Conservation (phyloP, 2,113 vertebrate genomes). For the Crypturellus undulatus region DNA sequence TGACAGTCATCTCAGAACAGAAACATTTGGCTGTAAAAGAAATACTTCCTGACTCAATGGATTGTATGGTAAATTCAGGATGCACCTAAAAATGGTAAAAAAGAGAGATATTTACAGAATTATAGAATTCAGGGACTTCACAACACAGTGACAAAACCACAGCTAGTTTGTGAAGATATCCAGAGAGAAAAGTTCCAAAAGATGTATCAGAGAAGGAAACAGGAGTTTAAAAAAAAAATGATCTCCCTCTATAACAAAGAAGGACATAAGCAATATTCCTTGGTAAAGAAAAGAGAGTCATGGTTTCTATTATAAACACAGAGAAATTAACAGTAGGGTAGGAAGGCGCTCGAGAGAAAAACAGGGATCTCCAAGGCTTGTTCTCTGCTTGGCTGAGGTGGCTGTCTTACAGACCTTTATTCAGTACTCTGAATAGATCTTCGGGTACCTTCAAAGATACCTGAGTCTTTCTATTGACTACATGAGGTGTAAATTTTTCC, state of each 20-base stretch:
- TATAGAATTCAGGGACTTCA: neutral
- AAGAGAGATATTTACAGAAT: neutral
- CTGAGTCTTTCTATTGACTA: neutral
- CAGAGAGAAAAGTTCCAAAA: neutral
- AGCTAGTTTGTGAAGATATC: neutral
- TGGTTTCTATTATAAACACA: neutral
- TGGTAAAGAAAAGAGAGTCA: neutral
- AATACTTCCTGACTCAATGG: neutral
- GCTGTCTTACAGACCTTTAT: too few species aligned
- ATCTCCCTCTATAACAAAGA: neutral
- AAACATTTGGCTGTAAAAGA: neutral
- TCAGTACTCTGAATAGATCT: neutral
- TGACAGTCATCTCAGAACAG: neutral
- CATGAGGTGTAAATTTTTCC: neutral
- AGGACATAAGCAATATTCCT: neutral
- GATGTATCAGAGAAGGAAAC: neutral
- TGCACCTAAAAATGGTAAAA: neutral
- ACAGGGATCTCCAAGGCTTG: neutral
- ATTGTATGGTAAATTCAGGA: neutral
- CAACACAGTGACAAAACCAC: neutral
- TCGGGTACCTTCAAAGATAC: neutral
- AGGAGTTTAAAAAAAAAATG: neutral
- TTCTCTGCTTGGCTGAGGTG: neutral
- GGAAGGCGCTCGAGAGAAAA: neutral
- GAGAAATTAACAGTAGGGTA: neutral